Conservation (phyloP, 2,797 vertebrate genomes). For the Cyclura pinguis region DNA sequence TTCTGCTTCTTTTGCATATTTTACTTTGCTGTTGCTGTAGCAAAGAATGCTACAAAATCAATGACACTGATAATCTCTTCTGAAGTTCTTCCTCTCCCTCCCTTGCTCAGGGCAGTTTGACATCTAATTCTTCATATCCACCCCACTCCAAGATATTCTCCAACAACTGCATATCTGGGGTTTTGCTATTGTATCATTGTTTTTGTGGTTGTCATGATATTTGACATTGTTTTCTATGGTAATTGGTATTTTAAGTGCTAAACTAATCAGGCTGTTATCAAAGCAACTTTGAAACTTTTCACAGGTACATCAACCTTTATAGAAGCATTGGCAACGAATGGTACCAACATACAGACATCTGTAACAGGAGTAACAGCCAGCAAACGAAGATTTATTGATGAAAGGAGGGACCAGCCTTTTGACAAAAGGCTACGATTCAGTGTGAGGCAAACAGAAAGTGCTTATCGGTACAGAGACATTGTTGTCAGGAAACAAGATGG, state of each 20-base stretch:
- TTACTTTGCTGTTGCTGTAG: neutral
- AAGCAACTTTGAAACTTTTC: slow-evolving; percentile 59
- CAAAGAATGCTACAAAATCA: neutral
- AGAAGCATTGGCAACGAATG: slow-evolving; percentile 88
- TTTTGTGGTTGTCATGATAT: neutral
- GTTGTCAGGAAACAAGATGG: slow-evolving; percentile 97
- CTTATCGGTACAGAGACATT: slow-evolving; percentile 96
- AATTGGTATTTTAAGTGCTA: neutral
- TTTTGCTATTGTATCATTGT: neutral
- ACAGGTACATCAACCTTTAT: slow-evolving; percentile 86
- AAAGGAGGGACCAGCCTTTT: slow-evolving; percentile 88
- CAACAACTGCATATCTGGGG: neutral
- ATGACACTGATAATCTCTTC: neutral
- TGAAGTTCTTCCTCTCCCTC: neutral
- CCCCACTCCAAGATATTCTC: neutral
- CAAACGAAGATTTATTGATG: slow-evolving; percentile 90
- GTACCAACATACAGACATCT: slow-evolving; percentile 84
- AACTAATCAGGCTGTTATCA: slow-evolving; percentile 35
- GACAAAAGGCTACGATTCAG: slow-evolving; percentile 96
- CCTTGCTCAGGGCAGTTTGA: neutral
- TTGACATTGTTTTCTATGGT: neutral
- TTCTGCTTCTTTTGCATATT: neutral
- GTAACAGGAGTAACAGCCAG: slow-evolving; percentile 82
- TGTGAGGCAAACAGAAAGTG: slow-evolving; percentile 95
- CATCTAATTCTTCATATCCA: neutral